Evolutionary conservation across 2,797 vertebrate species (phyloP).

Genomic region (Microctenopoma lineatum): DNA sequence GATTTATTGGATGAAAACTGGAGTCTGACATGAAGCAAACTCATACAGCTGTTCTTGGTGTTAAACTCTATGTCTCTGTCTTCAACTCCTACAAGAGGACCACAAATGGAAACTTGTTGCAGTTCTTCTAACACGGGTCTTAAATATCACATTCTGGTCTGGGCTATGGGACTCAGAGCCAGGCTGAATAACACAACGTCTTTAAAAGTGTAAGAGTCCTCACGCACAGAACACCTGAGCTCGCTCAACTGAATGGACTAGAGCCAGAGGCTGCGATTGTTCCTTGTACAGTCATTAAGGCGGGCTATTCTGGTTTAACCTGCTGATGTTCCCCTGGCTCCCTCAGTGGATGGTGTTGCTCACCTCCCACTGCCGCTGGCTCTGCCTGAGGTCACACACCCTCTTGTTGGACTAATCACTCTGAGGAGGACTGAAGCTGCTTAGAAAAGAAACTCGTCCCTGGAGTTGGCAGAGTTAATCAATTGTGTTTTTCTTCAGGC

Average conservation of each 20-base stretch:
- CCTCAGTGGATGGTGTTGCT: constrained; percentile 43
- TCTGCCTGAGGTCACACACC: constrained; percentile 45
- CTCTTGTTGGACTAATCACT: constrained; percentile 61
- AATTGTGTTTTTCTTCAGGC: constrained; percentile 52
- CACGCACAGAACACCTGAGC: constrained; percentile 35
- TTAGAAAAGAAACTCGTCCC: constrained; percentile 36
- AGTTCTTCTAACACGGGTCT: background rate
- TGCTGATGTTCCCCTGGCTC: constrained; percentile 17
- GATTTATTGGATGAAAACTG: constrained; percentile 41
- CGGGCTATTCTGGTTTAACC: constrained; percentile 35
- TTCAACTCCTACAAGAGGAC: background rate
- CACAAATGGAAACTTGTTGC: constrained; percentile 8
- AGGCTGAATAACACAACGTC: constrained; percentile 19
- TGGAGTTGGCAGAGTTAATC: constrained; percentile 55
- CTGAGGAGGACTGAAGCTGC: constrained; percentile 32
- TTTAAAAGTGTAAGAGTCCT: constrained; percentile 28
- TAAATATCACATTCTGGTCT: constrained; percentile 23
- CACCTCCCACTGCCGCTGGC: constrained; percentile 32
- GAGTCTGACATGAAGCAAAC: constrained; percentile 30
- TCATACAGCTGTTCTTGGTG: background rate
- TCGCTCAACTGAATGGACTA: constrained; percentile 28
- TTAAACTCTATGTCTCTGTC: constrained; percentile 2
- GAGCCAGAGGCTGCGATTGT: constrained; percentile 54
- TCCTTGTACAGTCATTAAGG: constrained; percentile 36
- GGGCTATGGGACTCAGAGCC: constrained; percentile 16